phyloP scores from a whole-genome alignment of 92 coral and sea anemone genomes.

The Porites divaricata region DNA sequence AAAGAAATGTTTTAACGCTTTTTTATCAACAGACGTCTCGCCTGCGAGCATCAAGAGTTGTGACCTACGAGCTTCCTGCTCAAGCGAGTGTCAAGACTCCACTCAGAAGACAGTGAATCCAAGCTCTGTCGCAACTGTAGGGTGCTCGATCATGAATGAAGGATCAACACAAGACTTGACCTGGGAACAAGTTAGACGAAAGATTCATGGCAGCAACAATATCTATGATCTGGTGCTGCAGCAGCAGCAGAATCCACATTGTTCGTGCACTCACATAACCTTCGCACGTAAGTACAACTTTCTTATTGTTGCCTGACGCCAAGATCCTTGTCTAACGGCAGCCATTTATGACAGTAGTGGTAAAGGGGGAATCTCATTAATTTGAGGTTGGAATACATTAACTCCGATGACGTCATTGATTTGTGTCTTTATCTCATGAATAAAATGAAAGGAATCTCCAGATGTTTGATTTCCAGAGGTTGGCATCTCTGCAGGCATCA shows the following conservation, averaged over 20 bases:
- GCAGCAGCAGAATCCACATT: background rate
- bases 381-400: too few species aligned
- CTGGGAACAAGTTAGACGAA: slow-evolving; percentile 1
- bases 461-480: too few species aligned
- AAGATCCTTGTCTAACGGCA: background rate
- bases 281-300: background rate
- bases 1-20: background rate
- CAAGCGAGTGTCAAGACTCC: background rate
- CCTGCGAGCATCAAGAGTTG: background rate
- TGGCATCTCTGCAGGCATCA: background rate
- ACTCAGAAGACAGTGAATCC: background rate
- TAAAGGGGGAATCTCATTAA: too few species aligned
- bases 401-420: too few species aligned
- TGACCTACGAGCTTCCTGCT: background rate
- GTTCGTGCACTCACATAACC: background rate
- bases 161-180: background rate
- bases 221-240: background rate
- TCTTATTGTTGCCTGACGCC: background rate
- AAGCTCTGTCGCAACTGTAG: background rate
- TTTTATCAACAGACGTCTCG: background rate
- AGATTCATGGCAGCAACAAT: background rate
- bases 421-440: too few species aligned
- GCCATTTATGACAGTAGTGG: too few species aligned
- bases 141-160: background rate
- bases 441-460: too few species aligned